Evolutionary conservation across 2,113 vertebrate species (phyloP), one percentile per base, ranked within the genome.

Genomic region (Sakesphorus luctuosus): DNA sequence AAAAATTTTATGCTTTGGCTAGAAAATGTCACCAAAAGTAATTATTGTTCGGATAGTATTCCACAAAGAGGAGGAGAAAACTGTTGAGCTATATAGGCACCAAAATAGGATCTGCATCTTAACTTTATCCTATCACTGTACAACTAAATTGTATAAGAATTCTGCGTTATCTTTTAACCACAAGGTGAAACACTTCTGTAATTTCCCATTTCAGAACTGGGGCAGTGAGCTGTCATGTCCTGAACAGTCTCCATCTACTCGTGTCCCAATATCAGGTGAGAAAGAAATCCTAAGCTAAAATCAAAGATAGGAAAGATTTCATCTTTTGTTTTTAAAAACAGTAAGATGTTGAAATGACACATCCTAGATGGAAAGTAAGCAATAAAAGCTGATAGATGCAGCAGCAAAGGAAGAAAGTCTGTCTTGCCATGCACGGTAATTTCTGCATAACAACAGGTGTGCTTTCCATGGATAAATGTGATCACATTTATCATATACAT

Each of bases 191-290:
- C 7, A 7, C 10, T n/a, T 87, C 81, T 87, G 65, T 81, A 83
- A 86, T 58, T 89, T 79, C 13, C 85, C 25, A 11, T 97, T 95
- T 95, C 97, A 99, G 99, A 98, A 99, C 31, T 99, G 99, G 99
- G 99, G 99, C 38, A 98, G 98, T 86, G 98, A 99, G 68, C 98
- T 99, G 94, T 95, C 88, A 0, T 99, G 99, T 80, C 65, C 36
- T 13, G 87, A 91, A 75, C 95, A 62, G 35, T 69, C 59, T 84
- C 96, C 98, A 29, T 99, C 99, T 15, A 78, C 80, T 80, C 92
- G 10, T n/a, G 92, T 98, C 38, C 99, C 99, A 68, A 97, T 93
- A 11, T 99, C 99, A 97, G 99, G 99, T 99, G 79, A 98, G 98
- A 87, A 46, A 79, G n/a, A 17, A 47, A 9, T 18, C 44, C 4